phyloP scores from a whole-genome alignment of 2,888 invertebrate species.

The Asteroscopus sphinx region DNA sequence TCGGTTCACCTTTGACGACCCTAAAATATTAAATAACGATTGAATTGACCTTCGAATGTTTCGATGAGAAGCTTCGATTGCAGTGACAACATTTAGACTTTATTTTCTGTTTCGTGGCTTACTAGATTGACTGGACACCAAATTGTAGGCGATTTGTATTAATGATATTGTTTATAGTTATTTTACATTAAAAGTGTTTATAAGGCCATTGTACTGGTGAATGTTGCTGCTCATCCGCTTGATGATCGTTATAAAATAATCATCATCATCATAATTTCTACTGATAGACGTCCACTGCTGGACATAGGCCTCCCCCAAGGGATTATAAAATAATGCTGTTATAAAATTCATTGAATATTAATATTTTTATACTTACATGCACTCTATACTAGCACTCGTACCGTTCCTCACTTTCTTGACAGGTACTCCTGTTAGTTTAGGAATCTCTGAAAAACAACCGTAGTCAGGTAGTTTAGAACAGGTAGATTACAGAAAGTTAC shows the following conservation, averaged over 20 bases:
- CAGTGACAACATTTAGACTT: neutral
- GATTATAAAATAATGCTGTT: too few species aligned
- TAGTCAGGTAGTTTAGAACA: neutral
- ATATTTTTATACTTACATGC: slow-evolving; percentile 30
- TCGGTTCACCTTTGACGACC: slow-evolving; percentile 15
- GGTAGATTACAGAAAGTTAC: neutral
- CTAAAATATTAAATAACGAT: neutral
- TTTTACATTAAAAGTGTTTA: too few species aligned
- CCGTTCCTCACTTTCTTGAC: slow-evolving; percentile 16
- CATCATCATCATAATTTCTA: neutral
- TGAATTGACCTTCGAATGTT: neutral
- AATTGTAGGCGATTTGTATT: too few species aligned
- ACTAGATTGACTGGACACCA: too few species aligned
- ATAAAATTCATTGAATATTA: too few species aligned
- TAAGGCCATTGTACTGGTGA: too few species aligned
- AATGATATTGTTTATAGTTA: too few species aligned
- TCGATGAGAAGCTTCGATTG: neutral
- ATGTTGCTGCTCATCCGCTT: too few species aligned
- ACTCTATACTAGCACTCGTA: slow-evolving; percentile 12
- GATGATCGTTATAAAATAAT: too few species aligned
- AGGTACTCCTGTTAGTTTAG: slow-evolving; percentile 23
- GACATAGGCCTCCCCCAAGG: too few species aligned
- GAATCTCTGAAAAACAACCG: slow-evolving; percentile 33
- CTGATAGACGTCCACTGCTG: too few species aligned
- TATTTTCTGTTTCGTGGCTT: too few species aligned